Conservation (phyloP, 2,113 vertebrate species). For the Galemys pyrenaicus region DNA sequence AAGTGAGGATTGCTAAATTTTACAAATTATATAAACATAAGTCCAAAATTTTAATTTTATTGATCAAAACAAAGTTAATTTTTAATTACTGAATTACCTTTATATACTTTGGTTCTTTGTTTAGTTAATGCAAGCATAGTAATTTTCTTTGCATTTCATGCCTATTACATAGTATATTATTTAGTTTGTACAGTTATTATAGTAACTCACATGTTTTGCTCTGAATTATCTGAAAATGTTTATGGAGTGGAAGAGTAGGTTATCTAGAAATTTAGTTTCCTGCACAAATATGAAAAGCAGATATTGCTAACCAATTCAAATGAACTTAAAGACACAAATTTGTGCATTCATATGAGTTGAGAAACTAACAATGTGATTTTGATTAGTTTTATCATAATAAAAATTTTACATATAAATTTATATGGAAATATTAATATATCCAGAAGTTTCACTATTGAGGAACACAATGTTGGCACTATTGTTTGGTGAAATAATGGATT, state of each 20-base stretch:
- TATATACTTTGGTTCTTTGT: not conserved
- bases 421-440: not conserved
- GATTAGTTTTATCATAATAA: constrained; percentile 7
- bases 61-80: not conserved
- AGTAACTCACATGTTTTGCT: constrained; percentile 9
- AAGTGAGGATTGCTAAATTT: not conserved
- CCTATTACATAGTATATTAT: not conserved
- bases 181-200: not conserved
- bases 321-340: not conserved
- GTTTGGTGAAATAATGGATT: constrained; percentile 20
- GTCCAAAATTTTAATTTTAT: constrained; percentile 18
- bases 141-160: not conserved
- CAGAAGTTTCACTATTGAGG: not conserved
- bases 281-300: not conserved
- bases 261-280: not conserved
- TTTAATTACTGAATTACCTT: not conserved
- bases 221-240: not conserved
- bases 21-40: not conserved
- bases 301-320: not conserved
- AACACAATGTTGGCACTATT: not conserved
- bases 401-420: constrained; percentile 3
- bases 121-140: not conserved
- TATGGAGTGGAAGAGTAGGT: not conserved
- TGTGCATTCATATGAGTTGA: not conserved
- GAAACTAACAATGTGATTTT: not conserved